These are phyloP conservation scores for Shinisaurus crocodilurus DNA, from an alignment of 2,113 vertebrate species.

Conservation along the genomic window DNA sequence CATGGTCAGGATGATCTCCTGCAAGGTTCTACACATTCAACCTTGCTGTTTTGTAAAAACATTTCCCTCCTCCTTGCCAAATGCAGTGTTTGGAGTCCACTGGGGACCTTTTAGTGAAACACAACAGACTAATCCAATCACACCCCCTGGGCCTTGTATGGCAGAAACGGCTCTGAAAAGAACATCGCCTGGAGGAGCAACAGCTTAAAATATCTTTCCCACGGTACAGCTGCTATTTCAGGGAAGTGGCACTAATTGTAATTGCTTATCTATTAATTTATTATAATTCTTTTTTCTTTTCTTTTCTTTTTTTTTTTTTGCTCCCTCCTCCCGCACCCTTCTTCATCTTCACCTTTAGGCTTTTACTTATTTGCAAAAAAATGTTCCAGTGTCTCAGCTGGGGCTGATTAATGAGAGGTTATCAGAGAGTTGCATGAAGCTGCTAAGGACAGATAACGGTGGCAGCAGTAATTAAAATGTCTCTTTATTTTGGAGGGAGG, in stretches of 20 bases:
- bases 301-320: conserved; percentile 42
- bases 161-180: conserved; percentile 79
- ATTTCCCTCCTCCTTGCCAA: conserved; percentile 76
- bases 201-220: conserved; percentile 84
- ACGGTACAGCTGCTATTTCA: conserved; percentile 83
- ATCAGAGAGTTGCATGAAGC: conserved; percentile 79
- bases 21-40: conserved; percentile 50
- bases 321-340: background rate
- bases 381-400: conserved; percentile 76
- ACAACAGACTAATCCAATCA: conserved; percentile 95
- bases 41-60: conserved; percentile 72
- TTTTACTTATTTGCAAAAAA: conserved; percentile 73
- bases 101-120: conserved; percentile 87
- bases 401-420: conserved; percentile 82
- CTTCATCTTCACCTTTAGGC: conserved; percentile 77
- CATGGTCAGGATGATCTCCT: conserved; percentile 47
- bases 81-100: conserved; percentile 83
- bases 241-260: conserved; percentile 84
- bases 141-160: conserved; percentile 87
- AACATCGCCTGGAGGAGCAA: conserved; percentile 82
- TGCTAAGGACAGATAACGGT: conserved; percentile 80
- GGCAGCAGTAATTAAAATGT: conserved; percentile 81
- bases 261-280: conserved; percentile 89
- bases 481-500: conserved; percentile 72
- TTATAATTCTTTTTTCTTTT: no score